Base-by-base conservation (phyloP, 2,888 invertebrate genomes). In the Marasmarcha lunaedactyla region DNA sequence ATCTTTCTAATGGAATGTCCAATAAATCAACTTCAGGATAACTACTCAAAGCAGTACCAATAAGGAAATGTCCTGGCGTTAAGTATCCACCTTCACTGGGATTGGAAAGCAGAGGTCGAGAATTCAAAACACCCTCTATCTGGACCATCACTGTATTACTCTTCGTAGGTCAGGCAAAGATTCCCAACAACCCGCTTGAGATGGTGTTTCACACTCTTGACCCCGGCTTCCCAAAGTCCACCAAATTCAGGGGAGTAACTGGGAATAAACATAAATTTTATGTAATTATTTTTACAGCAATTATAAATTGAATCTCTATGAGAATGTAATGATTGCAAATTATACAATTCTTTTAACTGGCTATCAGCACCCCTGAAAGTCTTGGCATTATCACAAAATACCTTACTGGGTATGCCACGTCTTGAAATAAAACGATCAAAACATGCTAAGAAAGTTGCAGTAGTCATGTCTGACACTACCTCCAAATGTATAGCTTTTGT, bases 111-210 rank as follows among this genome's bases (percentile, higher is more conserved):
- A 46, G 13, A n/a, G 47, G 47, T 7, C 47, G 15, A 7, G 45
- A 46, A 13, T 47, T 47, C 14, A 47, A 27, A 10, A 46, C 33
- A 1, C 39, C 45, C 25, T 48, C 48, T 15, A 46, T 46, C 37
- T 48, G 39, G 34, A n/a, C n/a, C 11, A 48, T 20, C 1, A 48
- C 37, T 1, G 48, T 46, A 14, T 33, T 30, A 13, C 14, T 45
- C 40, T 40, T 46, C 46, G 37, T 40, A 48, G 1, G 44, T 42
- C 7, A 44, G 25, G 1, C 15, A n/a, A 11, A 7, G 1, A n/a
- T 42, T 35, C 5, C 38, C 38, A 2, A 42, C 15, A 9, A 39
- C 35, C 12, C 36, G 14, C 35, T 42, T 42, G 1, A 42, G 14
- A 25, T 42, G 39, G 12, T 39, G 30, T 33, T 42, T 42, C 7